Base-by-base conservation (phyloP, 2,113 vertebrate species). In the Amazona guildingii region DNA sequence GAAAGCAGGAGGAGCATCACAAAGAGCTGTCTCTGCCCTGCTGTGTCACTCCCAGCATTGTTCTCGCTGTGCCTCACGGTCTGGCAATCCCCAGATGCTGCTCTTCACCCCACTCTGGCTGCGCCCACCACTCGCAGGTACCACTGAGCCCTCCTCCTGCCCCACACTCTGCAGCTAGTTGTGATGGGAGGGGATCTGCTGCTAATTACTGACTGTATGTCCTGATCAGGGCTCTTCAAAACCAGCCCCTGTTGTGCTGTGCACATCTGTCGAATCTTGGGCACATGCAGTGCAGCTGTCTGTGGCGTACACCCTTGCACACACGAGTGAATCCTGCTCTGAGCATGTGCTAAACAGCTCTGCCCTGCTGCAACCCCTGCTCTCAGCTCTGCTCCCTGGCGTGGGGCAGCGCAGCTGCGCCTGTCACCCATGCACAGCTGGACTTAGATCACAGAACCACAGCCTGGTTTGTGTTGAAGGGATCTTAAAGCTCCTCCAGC, bases 241-340 rank as follows among this genome's bases (percentile, higher is more conserved):
- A 13, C 9, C 39, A 20, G 2, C 23, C 15, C 11, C 1, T 4
- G 24, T 8, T 6, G 63, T 68, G 63, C 54, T 52, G 39, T 39
- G 43, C 19, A 1, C 3, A 1, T 14, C 1, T 25, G 4, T 25
- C 1, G 0, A 4, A 7, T 25, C 31, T 16, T 16, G 72, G 35
- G 43, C 10, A 13, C 31, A 7, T 41, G 21, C n/a, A 4, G n/a
- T 17, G 72, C 39, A 4, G 51, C 5, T 18, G 4, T 2, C 15
- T 15, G 25, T 27, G 63, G 39, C 24, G 52, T 16, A 1, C 20
- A 2, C 46, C 39, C 6, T 4, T 21, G 44, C 48, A 31, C 9
- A 3, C 23, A 0, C 7, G 2, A 13, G 33, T 7, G 31, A 31
- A 6, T 23, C 69, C 43, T 20, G 12, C 35, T 25, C 33, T 17